Percentiles rank a stretch among this genome's conserved stretches.
Conservation (phyloP, 2,888 invertebrate genomes). For the Candidula unifasciata region DNA sequence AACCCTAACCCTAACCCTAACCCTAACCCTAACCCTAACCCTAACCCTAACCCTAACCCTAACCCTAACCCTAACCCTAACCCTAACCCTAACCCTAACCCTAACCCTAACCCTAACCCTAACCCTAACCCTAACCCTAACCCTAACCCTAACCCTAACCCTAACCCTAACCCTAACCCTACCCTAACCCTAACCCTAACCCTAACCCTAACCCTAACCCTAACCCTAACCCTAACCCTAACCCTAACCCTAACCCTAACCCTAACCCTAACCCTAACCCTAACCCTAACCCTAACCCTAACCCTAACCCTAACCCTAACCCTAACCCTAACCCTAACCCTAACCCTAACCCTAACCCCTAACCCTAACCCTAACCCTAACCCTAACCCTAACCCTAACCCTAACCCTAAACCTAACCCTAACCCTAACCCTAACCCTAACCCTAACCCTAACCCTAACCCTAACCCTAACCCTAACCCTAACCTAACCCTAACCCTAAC, state of each 20-base stretch:
- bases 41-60: conserved; percentile 53
- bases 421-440: conserved; percentile 32
- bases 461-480: conserved; percentile 41
- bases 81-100: conserved; percentile 60
- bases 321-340: too few relatives aligned
- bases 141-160: conserved; percentile 60
- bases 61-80: conserved; percentile 56
- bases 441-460: too few relatives aligned
- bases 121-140: conserved; percentile 60
- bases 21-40: conserved; percentile 56
- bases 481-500: not conserved
- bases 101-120: conserved; percentile 58
- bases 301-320: too few relatives aligned
- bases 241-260: conserved; percentile 58
- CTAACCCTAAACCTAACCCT: conserved; percentile 10
- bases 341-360: too few relatives aligned
- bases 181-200: conserved; percentile 59
- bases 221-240: conserved; percentile 45
- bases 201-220: conserved; percentile 47
- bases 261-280: conserved; percentile 45
- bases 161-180: conserved; percentile 56
- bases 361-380: not conserved
- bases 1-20: conserved; percentile 49
- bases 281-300: too few relatives aligned
- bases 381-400: conserved; percentile 41